Conservation (phyloP, 2,888 invertebrate species). For the Limnephilus marmoratus region DNA sequence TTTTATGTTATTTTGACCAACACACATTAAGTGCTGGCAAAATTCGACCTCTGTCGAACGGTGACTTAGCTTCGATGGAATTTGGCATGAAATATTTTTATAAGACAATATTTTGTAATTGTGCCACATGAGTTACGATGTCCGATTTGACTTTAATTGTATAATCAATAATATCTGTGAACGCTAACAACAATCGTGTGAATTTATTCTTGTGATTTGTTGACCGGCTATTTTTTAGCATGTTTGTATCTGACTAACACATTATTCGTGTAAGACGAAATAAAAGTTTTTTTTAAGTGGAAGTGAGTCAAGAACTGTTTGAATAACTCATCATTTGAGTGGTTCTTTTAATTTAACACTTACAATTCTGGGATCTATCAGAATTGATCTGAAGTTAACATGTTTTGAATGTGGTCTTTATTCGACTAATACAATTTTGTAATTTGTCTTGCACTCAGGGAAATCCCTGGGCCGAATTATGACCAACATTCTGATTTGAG, state of each 20-base stretch:
- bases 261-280: neutral
- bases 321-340: neutral
- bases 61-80: neutral
- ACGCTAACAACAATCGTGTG: constrained; percentile 8
- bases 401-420: neutral
- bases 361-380: neutral
- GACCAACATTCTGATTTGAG: neutral
- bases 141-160: constrained; percentile 3
- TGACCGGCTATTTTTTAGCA: neutral
- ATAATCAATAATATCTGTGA: constrained; percentile 12
- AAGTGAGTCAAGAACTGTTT: neutral
- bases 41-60: neutral
- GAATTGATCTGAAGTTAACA: neutral
- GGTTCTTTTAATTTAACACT: neutral
- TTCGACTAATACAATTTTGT: neutral
- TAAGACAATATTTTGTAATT: neutral
- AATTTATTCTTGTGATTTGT: neutral
- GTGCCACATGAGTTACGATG: neutral
- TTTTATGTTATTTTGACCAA: neutral
- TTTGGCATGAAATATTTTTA: neutral
- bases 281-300: neutral
- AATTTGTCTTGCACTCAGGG: too few species aligned
- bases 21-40: neutral
- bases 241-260: neutral
- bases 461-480: neutral